These are phyloP conservation scores for Cryptosula pallasiana DNA, from an alignment of 2,888 invertebrate genomes.

Conservation along the genomic window DNA sequence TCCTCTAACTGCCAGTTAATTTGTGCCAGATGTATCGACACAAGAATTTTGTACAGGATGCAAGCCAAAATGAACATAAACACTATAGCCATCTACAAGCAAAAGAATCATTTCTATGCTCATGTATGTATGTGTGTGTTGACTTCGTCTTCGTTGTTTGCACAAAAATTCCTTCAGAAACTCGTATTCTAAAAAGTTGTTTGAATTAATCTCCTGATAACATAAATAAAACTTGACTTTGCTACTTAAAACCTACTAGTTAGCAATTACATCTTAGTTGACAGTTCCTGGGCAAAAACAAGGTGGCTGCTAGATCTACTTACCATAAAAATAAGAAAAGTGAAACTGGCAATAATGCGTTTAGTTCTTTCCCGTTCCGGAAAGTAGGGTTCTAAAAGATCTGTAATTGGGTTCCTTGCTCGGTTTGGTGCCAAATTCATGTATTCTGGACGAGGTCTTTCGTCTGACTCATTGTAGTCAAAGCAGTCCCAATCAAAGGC, in stretches of 20 bases:
- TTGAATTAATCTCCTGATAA: background rate
- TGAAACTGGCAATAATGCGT: constrained; percentile 57
- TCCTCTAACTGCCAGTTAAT: background rate
- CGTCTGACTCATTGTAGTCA: constrained; percentile 59
- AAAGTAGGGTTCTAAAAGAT: constrained; percentile 58
- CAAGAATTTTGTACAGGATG: constrained; percentile 59
- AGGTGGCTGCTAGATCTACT: constrained; percentile 26
- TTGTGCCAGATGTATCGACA: constrained; percentile 55
- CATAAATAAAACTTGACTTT: background rate
- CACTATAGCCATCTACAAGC: constrained; percentile 57
- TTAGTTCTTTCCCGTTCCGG: constrained; percentile 55
- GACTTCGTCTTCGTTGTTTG: too few relatives aligned
- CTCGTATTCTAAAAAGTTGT: background rate
- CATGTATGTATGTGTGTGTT: background rate
- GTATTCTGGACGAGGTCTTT: constrained; percentile 59
- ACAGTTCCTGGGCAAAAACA: background rate
- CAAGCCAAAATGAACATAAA: constrained; percentile 60
- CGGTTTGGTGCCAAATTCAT: constrained; percentile 57
- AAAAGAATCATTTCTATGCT: background rate
- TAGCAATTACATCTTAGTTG: background rate
- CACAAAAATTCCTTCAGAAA: background rate
- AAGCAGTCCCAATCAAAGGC: constrained; percentile 61
- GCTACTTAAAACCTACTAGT: background rate
- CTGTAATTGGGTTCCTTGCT: constrained; percentile 59
- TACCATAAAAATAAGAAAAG: constrained; percentile 59